Conservation (phyloP, 2,888 invertebrate species). For the Calameuta filiformis region DNA sequence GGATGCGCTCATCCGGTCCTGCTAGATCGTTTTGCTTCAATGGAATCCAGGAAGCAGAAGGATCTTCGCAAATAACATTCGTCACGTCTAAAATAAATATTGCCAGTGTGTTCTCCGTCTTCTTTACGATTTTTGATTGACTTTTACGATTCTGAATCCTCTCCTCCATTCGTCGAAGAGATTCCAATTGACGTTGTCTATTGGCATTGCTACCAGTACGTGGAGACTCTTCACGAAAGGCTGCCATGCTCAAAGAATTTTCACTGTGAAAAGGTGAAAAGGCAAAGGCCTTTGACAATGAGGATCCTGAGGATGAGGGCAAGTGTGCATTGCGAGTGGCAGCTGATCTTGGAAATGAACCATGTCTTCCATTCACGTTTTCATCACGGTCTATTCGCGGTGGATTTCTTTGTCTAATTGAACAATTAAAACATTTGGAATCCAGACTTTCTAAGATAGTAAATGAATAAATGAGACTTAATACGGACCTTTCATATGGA, state of each 20-base stretch:
- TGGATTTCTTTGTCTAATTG: slow-evolving; percentile 65
- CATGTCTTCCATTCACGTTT: slow-evolving; percentile 79
- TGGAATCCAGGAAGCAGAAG: slow-evolving; percentile 77
- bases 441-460: neutral
- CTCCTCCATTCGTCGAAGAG: slow-evolving; percentile 75
- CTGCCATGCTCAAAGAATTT: slow-evolving; percentile 71
- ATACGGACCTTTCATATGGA: slow-evolving; percentile 46
- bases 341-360: slow-evolving; percentile 57
- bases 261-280: slow-evolving; percentile 48
- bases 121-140: slow-evolving; percentile 68
- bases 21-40: slow-evolving; percentile 75
- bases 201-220: slow-evolving; percentile 61
- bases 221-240: slow-evolving; percentile 66
- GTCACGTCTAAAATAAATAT: slow-evolving; percentile 90
- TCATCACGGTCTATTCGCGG: slow-evolving; percentile 74
- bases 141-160: slow-evolving; percentile 64
- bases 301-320: slow-evolving; percentile 15
- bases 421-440: neutral
- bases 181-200: slow-evolving; percentile 74
- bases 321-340: slow-evolving; percentile 23
- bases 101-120: slow-evolving; percentile 77
- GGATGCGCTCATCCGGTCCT: slow-evolving; percentile 88
- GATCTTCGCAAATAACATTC: slow-evolving; percentile 73
- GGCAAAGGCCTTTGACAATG: slow-evolving; percentile 9
- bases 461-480: neutral